These are phyloP conservation scores for Struthidea cinerea DNA, from an alignment of 2,113 vertebrate species.

Conservation along the genomic window DNA sequence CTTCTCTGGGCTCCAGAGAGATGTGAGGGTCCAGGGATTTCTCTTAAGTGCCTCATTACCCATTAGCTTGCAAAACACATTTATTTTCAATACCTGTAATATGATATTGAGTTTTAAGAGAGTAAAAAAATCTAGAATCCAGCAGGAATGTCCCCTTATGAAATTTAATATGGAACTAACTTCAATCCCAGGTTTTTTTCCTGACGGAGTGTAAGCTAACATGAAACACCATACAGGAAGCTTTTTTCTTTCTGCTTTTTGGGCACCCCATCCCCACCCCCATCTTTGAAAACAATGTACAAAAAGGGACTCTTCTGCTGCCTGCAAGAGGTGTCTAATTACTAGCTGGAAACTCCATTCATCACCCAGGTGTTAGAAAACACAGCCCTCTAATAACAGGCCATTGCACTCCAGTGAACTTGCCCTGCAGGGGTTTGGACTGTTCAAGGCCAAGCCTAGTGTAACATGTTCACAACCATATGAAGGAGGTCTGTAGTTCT, in stretches of 20 bases:
- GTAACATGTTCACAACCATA: neutral
- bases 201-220: neutral
- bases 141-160: neutral
- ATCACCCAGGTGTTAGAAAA: conserved; percentile 56
- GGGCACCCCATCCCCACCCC: neutral
- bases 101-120: conserved; percentile 34
- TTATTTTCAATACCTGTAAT: conserved; percentile 56
- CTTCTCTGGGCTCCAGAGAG: conserved; percentile 36
- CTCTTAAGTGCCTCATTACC: conserved; percentile 40
- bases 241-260: neutral
- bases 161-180: conserved; percentile 46
- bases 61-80: conserved; percentile 42
- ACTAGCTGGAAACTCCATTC: conserved; percentile 43
- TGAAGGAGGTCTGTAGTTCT: neutral
- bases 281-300: conserved; percentile 20
- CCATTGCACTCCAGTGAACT: conserved; percentile 7
- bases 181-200: neutral
- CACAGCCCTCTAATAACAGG: neutral
- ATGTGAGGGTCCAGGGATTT: neutral
- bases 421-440: neutral
- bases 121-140: neutral
- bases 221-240: neutral
- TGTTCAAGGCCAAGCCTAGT: neutral
- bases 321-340: conserved; percentile 36
- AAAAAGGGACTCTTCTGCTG: conserved; percentile 18